Conservation (phyloP, 1,140 invertebrate species). For the Bombus confusus region DNA sequence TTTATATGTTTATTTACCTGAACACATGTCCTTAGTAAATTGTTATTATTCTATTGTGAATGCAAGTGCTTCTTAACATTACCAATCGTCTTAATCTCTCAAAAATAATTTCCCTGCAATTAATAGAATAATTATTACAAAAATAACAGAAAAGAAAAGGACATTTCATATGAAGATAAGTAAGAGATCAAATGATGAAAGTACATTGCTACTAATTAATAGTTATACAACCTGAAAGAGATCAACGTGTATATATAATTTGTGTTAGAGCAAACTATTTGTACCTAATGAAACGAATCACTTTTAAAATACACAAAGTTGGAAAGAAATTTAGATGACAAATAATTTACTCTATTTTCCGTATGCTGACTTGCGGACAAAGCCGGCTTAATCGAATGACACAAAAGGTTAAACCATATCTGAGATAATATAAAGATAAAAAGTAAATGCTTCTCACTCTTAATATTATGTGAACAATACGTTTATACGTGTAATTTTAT, state of each 20-base stretch:
- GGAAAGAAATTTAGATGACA: background rate
- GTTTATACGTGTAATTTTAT: background rate
- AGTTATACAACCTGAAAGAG: background rate
- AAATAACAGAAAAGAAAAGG: background rate
- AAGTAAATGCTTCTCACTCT: background rate
- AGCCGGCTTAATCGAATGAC: slow-evolving; percentile 19
- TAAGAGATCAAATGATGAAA: background rate
- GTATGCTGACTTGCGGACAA: background rate
- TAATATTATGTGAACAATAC: background rate
- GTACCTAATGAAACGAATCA: background rate
- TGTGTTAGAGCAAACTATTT: background rate
- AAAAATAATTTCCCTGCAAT: background rate
- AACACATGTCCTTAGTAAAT: background rate
- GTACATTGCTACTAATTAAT: background rate
- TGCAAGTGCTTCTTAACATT: background rate
- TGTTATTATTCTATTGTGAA: background rate
- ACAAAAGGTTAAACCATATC: slow-evolving; percentile 21
- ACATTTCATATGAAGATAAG: too few relatives aligned
- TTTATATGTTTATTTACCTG: slow-evolving; percentile 1
- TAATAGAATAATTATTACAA: background rate
- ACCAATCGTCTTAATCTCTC: background rate
- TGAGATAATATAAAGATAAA: background rate
- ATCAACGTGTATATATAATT: background rate
- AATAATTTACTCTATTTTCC: background rate
- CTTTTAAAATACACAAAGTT: background rate